Evolutionary conservation across 2,113 vertebrate genomes (phyloP).

Genomic region (Brienomyrus longianalis): DNA sequence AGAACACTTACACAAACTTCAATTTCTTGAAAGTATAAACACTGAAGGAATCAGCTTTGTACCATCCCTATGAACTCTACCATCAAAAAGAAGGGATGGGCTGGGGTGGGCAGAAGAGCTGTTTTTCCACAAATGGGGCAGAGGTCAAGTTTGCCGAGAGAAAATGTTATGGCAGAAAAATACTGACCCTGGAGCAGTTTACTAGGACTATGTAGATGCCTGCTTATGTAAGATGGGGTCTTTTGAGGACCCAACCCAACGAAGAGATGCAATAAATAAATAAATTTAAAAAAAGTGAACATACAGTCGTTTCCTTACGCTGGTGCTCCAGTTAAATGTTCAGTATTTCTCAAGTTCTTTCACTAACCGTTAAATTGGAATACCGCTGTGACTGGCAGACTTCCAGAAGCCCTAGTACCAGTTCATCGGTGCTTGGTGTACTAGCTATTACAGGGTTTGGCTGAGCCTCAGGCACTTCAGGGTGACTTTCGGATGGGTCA

Average conservation of each 20-base stretch:
- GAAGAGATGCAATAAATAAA: background rate
- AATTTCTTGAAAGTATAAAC: constrained; percentile 32
- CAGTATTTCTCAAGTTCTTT: background rate
- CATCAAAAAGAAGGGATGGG: constrained; percentile 10
- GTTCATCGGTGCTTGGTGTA: background rate
- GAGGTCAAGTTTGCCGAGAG: constrained; percentile 24
- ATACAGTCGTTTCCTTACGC: background rate
- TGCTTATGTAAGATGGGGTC: constrained; percentile 19
- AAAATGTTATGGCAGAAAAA: constrained; percentile 34
- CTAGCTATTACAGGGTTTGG: background rate
- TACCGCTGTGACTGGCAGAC: background rate
- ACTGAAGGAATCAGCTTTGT: constrained; percentile 22
- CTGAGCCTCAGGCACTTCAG: background rate
- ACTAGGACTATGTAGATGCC: constrained; percentile 13
- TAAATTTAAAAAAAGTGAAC: background rate
- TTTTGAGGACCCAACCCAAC: background rate
- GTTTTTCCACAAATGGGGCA: constrained; percentile 22
- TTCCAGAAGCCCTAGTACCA: background rate
- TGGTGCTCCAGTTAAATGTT: background rate
- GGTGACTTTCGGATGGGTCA: background rate
- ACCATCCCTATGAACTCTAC: constrained; percentile 11
- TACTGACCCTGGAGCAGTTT: constrained; percentile 20
- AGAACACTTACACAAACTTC: constrained; percentile 31
- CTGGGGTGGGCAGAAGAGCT: constrained; percentile 17
- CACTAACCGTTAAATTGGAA: background rate